Evolutionary conservation across 1,140 invertebrate genomes (phyloP).

Genomic region (Bombus consobrinus): DNA sequence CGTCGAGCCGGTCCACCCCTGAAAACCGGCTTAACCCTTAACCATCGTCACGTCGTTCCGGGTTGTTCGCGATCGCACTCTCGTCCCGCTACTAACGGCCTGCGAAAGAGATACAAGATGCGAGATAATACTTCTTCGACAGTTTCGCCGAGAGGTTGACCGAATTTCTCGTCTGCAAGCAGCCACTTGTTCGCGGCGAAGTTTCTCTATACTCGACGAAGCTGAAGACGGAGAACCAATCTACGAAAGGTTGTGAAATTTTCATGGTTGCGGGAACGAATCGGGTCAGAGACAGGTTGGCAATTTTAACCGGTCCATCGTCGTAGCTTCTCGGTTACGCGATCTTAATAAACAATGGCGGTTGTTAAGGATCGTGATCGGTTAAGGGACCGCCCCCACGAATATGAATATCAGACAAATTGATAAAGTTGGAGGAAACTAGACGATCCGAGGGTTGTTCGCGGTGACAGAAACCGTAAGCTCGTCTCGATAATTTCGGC

Average conservation of each 20-base stretch:
- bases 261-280: background rate
- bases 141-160: background rate
- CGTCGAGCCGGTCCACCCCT: background rate
- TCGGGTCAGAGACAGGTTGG: background rate
- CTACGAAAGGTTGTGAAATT: conserved; percentile 9
- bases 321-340: background rate
- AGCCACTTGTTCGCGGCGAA: background rate
- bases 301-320: background rate
- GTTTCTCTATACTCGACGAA: background rate
- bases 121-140: background rate
- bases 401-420: conserved; percentile 5
- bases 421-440: background rate
- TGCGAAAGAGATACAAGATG: background rate
- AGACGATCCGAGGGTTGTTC: background rate
- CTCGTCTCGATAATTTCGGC: no score
- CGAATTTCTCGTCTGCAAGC: background rate
- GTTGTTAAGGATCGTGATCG: background rate
- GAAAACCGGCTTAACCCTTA: background rate
- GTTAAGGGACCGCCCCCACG: background rate
- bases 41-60: background rate
- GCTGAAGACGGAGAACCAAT: background rate
- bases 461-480: background rate
- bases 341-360: conserved; percentile 11
- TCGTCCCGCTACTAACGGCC: background rate
- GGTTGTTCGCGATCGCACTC: no score